phyloP scores from a whole-genome alignment of 2,888 invertebrate species.

The Diaphora mendica region DNA sequence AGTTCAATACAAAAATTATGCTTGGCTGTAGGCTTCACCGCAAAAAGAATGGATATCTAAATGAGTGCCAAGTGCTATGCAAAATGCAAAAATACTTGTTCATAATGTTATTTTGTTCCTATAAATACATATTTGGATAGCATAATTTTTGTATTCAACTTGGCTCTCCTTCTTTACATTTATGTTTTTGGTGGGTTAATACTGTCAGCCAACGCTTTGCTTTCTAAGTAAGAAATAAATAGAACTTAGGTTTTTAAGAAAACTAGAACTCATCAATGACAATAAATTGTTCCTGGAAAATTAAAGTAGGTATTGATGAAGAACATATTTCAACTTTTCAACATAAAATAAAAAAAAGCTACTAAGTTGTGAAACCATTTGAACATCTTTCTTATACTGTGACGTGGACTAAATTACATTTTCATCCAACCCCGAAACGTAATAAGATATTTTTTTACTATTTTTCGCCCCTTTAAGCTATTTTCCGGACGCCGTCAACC shows the following conservation, averaged over 20 bases:
- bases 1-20: no score
- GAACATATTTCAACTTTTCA: not conserved
- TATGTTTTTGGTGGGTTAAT: no score
- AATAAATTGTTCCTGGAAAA: not conserved
- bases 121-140: no score
- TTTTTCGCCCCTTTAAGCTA: slow-evolving; percentile 17
- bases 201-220: no score
- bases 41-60: no score
- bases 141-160: no score
- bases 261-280: not conserved
- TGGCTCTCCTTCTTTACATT: no score
- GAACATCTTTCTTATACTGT: not conserved
- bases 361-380: not conserved
- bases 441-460: slow-evolving; percentile 17
- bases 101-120: no score
- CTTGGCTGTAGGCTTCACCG: no score
- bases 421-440: slow-evolving; percentile 18
- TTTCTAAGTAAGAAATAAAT: no score
- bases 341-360: not conserved
- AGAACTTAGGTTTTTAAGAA: not conserved
- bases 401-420: slow-evolving; percentile 2
- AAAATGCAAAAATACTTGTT: no score
- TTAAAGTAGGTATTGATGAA: not conserved
- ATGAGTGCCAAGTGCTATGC: no score
- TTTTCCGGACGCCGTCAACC: slow-evolving; percentile 18